Evolutionary conservation across 2,113 vertebrate genomes (phyloP), one percentile per base, ranked within the genome.

Genomic region (Myotis lucifugus): DNA sequence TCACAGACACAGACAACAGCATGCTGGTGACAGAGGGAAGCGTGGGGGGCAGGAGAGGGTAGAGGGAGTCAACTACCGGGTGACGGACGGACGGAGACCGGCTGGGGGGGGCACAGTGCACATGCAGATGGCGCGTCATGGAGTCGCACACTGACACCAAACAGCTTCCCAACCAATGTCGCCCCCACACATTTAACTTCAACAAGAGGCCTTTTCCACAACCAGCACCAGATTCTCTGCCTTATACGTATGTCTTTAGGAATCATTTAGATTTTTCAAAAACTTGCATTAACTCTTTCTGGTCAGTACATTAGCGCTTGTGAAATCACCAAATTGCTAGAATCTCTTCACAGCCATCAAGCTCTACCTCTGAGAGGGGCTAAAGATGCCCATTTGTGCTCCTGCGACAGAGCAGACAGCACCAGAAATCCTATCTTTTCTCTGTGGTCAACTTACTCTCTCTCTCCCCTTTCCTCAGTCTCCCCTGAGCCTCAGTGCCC

Each of bases 61-160:
- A 19, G 5, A 70, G 34, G 34, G 66, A 10, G 19, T 23, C 37
- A 72, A 12, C 2, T 13, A 13, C 12, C 3, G 0, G 40, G 54
- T 3, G 12, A 25, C 3, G 2, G 25, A 13, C 3, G 2, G 25
- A 17, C 46, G 25, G 23, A 8, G 42, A 8, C 40, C 4, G 3
- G 6, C 25, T 23, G 34, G 70, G 70, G 72, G 40, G 25, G 40
- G 23, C 40, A 17, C 72, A 15, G 11, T 1, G 59, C 27, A 3
- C 1, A 56, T 3, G 54, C 54, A 23, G 54, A 9, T 7, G 54
- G 6, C 18, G 19, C 21, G 21, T 8, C 54, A 56, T 23, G 21
- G 54, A 21, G 21, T 9, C 18, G 54, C 54, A 56, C 54, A 3
- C 19, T 23, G 54, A 56, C 7, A 9, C 54, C 21, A 50, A 50